These are phyloP conservation scores for Neosilurus hyrtlii DNA, from an alignment of 2,797 vertebrate genomes.

Conservation along the genomic window DNA sequence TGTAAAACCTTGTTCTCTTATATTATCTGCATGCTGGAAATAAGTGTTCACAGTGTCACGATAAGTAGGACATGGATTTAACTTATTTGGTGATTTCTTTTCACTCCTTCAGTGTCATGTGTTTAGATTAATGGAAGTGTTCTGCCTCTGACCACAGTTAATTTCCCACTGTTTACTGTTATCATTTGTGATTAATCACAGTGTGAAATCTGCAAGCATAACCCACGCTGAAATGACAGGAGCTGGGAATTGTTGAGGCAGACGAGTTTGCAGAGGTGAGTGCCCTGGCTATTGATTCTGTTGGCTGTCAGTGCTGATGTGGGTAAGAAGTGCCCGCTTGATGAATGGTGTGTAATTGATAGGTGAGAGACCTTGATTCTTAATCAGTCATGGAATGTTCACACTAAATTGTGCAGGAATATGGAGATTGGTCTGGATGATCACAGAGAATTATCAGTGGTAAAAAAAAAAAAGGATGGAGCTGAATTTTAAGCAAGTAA, in stretches of 20 bases:
- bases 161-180: slow-evolving; percentile 60
- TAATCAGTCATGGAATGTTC: slow-evolving; percentile 40
- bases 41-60: neutral
- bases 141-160: slow-evolving; percentile 53
- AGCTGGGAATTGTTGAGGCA: slow-evolving; percentile 44
- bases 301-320: slow-evolving; percentile 35
- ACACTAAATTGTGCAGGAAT: slow-evolving; percentile 29
- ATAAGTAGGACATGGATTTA: slow-evolving; percentile 2
- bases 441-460: slow-evolving; percentile 9
- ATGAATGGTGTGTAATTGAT: slow-evolving; percentile 48
- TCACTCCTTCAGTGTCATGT: slow-evolving; percentile 47
- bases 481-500: slow-evolving; percentile 20
- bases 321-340: slow-evolving; percentile 35
- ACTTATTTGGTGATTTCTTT: slow-evolving; percentile 8
- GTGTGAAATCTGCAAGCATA: slow-evolving; percentile 40
- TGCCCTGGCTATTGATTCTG: slow-evolving; percentile 42
- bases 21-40: neutral
- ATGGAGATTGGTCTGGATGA: slow-evolving; percentile 31
- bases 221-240: slow-evolving; percentile 43
- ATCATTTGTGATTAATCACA: slow-evolving; percentile 63
- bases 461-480: neutral
- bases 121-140: slow-evolving; percentile 62
- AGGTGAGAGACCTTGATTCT: slow-evolving; percentile 40
- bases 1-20: neutral
- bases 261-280: slow-evolving; percentile 42